phyloP scores from a whole-genome alignment of 2,888 invertebrate genomes.

The Polia nebulosa region DNA sequence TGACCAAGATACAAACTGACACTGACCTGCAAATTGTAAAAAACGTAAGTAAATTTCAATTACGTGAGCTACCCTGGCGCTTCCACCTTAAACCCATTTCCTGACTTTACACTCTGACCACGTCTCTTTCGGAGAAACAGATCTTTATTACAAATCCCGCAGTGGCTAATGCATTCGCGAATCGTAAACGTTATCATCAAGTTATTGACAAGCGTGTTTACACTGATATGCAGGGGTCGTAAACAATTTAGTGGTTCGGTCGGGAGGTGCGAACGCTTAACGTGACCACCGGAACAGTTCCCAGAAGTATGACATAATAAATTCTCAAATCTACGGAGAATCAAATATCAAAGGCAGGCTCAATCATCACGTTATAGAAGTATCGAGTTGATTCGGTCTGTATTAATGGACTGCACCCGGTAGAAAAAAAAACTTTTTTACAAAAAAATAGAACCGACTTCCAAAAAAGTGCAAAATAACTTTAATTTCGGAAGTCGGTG shows the following conservation, averaged over 20 bases:
- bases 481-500: too few species aligned
- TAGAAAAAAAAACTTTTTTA: too few species aligned
- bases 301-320: conserved; percentile 38
- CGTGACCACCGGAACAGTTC: conserved; percentile 39
- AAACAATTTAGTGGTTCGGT: conserved; percentile 63
- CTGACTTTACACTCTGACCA: conserved; percentile 14
- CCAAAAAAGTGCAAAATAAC: too few species aligned
- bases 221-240: conserved; percentile 67
- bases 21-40: too few species aligned
- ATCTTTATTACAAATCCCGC: conserved; percentile 62
- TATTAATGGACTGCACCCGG: too few species aligned
- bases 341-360: conserved; percentile 31
- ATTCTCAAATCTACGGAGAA: conserved; percentile 27
- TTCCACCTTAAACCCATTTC: conserved; percentile 18
- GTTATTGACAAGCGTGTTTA: conserved; percentile 73
- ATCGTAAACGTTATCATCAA: conserved; percentile 78
- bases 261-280: conserved; percentile 54
- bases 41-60: too few species aligned
- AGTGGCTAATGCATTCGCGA: conserved; percentile 57
- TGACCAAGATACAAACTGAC: too few species aligned
- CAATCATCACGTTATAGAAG: neutral
- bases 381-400: too few species aligned
- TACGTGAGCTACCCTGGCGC: too few species aligned
- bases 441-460: too few species aligned
- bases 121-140: conserved; percentile 64